phyloP scores from a whole-genome alignment of 2,797 vertebrate species.

The Eulemur rubriventer region DNA sequence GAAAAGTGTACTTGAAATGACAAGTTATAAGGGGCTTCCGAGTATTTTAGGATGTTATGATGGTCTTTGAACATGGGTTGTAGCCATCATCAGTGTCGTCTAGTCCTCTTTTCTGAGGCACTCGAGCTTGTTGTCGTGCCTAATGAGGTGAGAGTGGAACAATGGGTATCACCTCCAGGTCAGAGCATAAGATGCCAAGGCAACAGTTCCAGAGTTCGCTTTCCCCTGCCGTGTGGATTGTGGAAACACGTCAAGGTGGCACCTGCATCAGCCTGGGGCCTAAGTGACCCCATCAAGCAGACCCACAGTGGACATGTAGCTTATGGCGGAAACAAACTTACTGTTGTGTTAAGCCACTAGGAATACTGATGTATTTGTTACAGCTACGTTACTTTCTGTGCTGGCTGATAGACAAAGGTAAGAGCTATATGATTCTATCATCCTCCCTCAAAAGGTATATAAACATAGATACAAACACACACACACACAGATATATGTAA shows the following conservation, averaged over 20 bases:
- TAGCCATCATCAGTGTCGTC: background rate
- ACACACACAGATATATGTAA: background rate
- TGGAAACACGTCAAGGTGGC: background rate
- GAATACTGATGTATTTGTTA: background rate
- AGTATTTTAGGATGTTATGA: too few relatives aligned
- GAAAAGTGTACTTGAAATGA: background rate
- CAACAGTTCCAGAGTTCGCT: background rate
- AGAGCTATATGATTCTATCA: background rate
- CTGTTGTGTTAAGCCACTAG: background rate
- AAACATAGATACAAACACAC: background rate
- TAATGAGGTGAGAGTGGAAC: background rate
- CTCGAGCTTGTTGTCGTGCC: too few relatives aligned
- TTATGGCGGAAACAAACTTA: background rate
- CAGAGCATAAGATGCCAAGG: background rate
- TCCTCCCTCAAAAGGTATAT: background rate
- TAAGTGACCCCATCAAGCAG: background rate
- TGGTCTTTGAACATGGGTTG: background rate
- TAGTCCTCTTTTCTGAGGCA: background rate
- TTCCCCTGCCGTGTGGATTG: background rate
- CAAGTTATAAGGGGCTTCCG: background rate
- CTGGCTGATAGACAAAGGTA: background rate
- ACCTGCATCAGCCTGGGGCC: background rate
- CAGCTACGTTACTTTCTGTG: background rate
- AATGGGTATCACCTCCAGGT: accelerated
- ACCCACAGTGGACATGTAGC: accelerated